Conservation (phyloP, 2,888 invertebrate species). For the Eurytoma californica region DNA sequence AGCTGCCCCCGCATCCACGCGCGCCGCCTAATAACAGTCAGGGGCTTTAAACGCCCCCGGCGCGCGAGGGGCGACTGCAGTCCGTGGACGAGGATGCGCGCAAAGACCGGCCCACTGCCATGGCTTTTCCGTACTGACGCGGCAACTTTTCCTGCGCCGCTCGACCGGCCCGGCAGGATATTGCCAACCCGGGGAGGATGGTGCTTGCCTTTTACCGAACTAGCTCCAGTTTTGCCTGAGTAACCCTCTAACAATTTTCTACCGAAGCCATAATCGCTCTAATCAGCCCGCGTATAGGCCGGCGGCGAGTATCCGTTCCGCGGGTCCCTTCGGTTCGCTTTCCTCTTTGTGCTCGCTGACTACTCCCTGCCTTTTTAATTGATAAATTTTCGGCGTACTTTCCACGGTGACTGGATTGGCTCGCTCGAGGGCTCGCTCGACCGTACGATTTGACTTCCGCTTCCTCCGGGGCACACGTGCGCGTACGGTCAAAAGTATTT, state of each 20-base stretch:
- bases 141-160: constrained; percentile 20
- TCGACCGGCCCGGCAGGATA: constrained; percentile 1
- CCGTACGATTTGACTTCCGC: too few relatives aligned
- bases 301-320: too few relatives aligned
- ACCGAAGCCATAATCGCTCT: too few relatives aligned
- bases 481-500: neutral
- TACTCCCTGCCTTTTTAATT: too few relatives aligned
- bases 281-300: too few relatives aligned
- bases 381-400: too few relatives aligned
- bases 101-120: constrained; percentile 13
- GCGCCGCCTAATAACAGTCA: neutral
- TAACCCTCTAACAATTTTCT: constrained; percentile 23
- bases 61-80: neutral
- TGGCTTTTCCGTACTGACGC: constrained; percentile 22
- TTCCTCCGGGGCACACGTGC: too few relatives aligned
- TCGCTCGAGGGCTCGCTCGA: too few relatives aligned
- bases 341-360: too few relatives aligned
- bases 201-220: neutral
- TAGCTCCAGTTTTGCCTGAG: constrained; percentile 4
- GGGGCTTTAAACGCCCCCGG: constrained; percentile 1
- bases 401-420: too few relatives aligned
- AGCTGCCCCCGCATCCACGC: constrained; percentile 32
- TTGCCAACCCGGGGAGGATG: neutral
- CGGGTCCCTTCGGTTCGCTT: too few relatives aligned
- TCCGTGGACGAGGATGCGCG: constrained; percentile 6